Percentiles rank a stretch among this genome's conserved stretches.
Conservation (phyloP, 2,113 vertebrate genomes). For the Pelvicachromis taeniatus region DNA sequence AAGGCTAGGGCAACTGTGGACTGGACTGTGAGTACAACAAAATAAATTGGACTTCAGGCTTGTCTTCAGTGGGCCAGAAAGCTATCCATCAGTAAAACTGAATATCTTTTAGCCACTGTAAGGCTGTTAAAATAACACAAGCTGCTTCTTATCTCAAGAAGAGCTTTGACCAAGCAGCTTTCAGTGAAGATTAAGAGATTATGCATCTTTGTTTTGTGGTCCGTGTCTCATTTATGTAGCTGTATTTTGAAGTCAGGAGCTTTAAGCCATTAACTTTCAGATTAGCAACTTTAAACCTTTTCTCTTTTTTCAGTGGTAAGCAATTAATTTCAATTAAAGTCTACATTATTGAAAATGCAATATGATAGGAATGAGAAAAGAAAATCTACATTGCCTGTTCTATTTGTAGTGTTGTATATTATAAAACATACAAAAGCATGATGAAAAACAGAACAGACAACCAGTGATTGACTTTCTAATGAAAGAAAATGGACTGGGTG, state of each 20-base stretch:
- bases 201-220: neutral
- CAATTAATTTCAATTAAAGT: neutral
- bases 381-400: neutral
- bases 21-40: neutral
- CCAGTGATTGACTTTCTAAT: neutral
- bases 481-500: neutral
- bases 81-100: neutral
- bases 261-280: neutral
- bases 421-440: neutral
- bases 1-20: neutral
- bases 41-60: conserved; percentile 6
- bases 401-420: neutral
- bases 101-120: conserved; percentile 11
- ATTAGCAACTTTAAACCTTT: neutral
- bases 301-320: neutral
- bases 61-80: conserved; percentile 12
- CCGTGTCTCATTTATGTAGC: neutral
- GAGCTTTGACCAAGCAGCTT: neutral
- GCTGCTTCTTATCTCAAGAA: neutral
- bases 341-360: neutral
- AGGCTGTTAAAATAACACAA: neutral
- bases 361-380: neutral
- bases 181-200: neutral
- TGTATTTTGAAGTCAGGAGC: neutral
- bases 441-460: neutral